Evolutionary conservation across 2,888 invertebrate genomes (phyloP).

Genomic region (Ichneumon xanthorius): DNA sequence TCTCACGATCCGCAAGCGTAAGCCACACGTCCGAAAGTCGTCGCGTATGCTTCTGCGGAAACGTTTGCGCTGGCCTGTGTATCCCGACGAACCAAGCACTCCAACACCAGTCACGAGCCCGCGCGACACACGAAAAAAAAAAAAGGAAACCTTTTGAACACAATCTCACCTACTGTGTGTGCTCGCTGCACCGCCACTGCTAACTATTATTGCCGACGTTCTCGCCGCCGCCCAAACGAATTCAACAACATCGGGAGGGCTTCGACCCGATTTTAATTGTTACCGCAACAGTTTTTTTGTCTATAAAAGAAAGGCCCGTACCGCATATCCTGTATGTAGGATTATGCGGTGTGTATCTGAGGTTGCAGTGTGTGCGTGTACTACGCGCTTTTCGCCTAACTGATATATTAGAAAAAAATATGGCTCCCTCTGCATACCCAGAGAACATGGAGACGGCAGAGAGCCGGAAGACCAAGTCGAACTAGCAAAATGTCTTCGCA

Average conservation of each 20-base stretch:
- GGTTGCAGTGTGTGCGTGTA: conserved; percentile 75
- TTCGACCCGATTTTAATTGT: background rate
- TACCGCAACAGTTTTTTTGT: conserved; percentile 62
- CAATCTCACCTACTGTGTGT: conserved; percentile 16
- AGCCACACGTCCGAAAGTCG: background rate
- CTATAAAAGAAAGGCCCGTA: conserved; percentile 68
- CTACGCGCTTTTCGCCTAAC: conserved; percentile 85
- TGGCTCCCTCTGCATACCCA: conserved; percentile 87
- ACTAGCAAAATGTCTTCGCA: conserved; percentile 22
- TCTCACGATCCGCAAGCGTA: background rate
- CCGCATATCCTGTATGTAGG: conserved; percentile 64
- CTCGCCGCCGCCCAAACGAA: conserved; percentile 55
- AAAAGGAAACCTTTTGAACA: background rate
- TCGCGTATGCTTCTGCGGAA: background rate
- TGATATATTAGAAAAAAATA: conserved; percentile 86
- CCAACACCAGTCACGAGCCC: conserved; percentile 6
- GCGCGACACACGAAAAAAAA: conserved; percentile 9
- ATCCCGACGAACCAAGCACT: conserved; percentile 2
- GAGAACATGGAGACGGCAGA: conserved; percentile 78
- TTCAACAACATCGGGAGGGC: conserved; percentile 47
- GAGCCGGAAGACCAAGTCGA: conserved; percentile 33
- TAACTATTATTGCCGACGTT: conserved; percentile 12
- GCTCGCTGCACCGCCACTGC: conserved; percentile 15
- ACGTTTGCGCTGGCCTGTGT: background rate
- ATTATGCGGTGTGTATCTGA: conserved; percentile 21